A percentile compares a stretch with the other conserved stretches of the same genome.
Conservation (phyloP, 2,797 vertebrate genomes). For the Acanthiza pusilla region DNA sequence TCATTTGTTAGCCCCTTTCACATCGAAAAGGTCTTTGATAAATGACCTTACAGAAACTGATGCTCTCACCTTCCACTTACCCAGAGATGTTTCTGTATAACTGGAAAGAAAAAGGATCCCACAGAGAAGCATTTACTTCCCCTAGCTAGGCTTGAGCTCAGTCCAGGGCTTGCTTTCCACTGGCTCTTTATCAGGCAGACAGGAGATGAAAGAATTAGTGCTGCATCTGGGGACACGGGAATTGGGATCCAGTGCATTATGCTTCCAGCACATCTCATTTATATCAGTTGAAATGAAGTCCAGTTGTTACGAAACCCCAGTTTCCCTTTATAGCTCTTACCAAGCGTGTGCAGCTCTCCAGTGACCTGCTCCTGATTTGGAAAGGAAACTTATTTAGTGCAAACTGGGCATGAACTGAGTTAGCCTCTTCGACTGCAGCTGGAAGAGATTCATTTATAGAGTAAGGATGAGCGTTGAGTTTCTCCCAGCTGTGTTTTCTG, state of each 20-base stretch:
- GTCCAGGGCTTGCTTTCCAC: background rate
- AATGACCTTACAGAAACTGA: background rate
- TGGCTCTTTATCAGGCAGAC: background rate
- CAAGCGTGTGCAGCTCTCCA: background rate
- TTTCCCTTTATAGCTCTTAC: background rate
- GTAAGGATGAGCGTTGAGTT: background rate
- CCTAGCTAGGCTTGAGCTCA: background rate
- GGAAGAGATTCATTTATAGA: background rate
- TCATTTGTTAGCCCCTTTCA: background rate
- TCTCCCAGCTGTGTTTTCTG: background rate
- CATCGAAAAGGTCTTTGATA: background rate
- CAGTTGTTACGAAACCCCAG: background rate
- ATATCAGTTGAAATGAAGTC: background rate
- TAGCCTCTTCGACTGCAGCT: background rate
- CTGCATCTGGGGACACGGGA: background rate
- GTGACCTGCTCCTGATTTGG: conserved; percentile 20
- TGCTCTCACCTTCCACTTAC: background rate
- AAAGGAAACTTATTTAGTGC: background rate
- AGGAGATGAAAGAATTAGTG: background rate
- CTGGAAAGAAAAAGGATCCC: background rate
- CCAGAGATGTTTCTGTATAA: background rate
- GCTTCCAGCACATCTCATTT: background rate
- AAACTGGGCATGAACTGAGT: background rate
- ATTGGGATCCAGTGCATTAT: background rate
- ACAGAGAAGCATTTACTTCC: background rate